Evolutionary conservation across 2,113 vertebrate genomes (phyloP), one percentile per base, ranked within the genome.

Genomic region (Polyodon spathula): DNA sequence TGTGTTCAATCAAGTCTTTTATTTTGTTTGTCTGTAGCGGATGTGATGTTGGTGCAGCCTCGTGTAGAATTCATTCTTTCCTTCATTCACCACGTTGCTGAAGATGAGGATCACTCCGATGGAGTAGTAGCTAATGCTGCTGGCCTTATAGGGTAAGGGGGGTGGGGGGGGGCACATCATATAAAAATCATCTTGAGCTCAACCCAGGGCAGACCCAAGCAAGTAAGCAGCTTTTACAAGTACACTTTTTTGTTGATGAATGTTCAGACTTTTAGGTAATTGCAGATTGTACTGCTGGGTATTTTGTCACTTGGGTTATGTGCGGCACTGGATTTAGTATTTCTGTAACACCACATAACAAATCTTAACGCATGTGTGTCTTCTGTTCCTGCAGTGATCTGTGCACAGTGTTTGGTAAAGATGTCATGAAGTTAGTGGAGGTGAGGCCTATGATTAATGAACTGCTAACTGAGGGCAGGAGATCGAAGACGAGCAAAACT

Each of bases 31-130:
- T 37, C 14, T 44, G 6, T 41, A 98, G 96, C 95, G 27, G 96
- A 98, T 1, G 94, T 99, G 70, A 97, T 97, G 93, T 77, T 99
- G 80, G 93, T 99, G 6, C 96, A 98, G 73, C 96, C 96, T 14
- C 88, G 94, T 68, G 94, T 99, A 76, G 93, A 98, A 75, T 99
- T 98, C 71, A 99, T 99, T 74, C 84, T 99, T 37, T 98, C 93
- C 62, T 99, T 97, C 83, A 98, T 99, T 65, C 91, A 99, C 65
- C 96, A 98, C 82, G 94, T 99, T 53, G 95, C 95, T 0, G 88
- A 93, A 72, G 96, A 99, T 1, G 96, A 98, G 62, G 95, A 99
- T 76, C 96, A 95, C 66, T 97, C 93, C 1, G 95, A 99, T 0
- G 88, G 89, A 0, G 96, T 99, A 0, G 92, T 99, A 67, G 95